Evolutionary conservation across 2,113 vertebrate species (phyloP).

Genomic region (Scopus umbretta): DNA sequence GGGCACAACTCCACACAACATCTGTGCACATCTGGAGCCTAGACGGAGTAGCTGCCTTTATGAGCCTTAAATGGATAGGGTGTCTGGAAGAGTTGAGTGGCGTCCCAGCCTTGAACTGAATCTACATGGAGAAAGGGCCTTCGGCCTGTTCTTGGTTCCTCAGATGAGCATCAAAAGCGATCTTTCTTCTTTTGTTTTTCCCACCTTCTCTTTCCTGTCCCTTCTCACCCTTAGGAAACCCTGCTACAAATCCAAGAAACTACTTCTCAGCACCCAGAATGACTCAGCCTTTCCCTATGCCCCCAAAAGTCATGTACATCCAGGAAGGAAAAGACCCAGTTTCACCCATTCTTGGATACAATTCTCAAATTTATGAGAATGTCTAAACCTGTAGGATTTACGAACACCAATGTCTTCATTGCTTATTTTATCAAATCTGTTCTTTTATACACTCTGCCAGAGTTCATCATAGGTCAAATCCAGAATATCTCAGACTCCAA

Average conservation of each 20-base stretch:
- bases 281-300: not conserved
- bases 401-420: not conserved
- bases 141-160: not conserved
- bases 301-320: not conserved
- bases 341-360: not conserved
- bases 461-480: not conserved
- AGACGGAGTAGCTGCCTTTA: not conserved
- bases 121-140: not conserved
- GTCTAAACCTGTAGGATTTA: not conserved
- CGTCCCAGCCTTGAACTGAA: not conserved
- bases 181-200: not conserved
- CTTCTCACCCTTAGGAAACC: not conserved
- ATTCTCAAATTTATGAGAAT: not conserved
- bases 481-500: not conserved
- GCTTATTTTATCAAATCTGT: not conserved
- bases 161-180: not conserved
- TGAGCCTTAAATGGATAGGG: not conserved
- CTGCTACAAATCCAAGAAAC: not conserved
- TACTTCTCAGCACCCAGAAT: not conserved
- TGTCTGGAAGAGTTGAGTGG: not conserved
- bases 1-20: not conserved
- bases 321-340: not conserved
- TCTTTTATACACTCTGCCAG: not conserved
- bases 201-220: not conserved
- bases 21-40: constrained; percentile 21